Conservation (phyloP, 2,888 invertebrate species). For the Hypolimnas misippus region DNA sequence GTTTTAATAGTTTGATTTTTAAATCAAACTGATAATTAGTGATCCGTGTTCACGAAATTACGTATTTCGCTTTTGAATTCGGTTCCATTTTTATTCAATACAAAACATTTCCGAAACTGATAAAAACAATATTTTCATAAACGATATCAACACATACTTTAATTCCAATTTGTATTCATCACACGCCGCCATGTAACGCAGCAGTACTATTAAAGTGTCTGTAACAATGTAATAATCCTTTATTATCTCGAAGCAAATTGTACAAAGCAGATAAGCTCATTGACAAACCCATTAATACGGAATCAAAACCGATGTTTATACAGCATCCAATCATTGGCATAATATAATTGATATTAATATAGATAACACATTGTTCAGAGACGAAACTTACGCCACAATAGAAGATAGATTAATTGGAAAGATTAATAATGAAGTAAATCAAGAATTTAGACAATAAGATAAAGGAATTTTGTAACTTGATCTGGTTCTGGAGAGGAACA, state of each 20-base stretch:
- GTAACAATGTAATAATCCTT: slow-evolving; percentile 23
- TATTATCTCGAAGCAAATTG: slow-evolving; percentile 20
- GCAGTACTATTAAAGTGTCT: slow-evolving; percentile 14
- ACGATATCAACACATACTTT: background rate
- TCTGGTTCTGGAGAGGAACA: too few relatives aligned
- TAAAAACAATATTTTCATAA: slow-evolving; percentile 4
- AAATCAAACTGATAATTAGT: too few relatives aligned
- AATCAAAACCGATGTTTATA: slow-evolving; percentile 12
- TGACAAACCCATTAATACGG: slow-evolving; percentile 18
- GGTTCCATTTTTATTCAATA: too few relatives aligned
- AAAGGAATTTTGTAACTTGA: background rate
- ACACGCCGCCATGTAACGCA: background rate
- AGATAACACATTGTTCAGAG: background rate
- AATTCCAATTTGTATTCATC: slow-evolving; percentile 23
- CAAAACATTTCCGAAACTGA: background rate
- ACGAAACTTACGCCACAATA: background rate
- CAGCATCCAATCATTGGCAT: slow-evolving; percentile 6
- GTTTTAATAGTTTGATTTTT: too few relatives aligned
- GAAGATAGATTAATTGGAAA: background rate
- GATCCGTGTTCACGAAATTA: too few relatives aligned
- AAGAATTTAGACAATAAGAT: background rate
- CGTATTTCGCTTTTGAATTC: too few relatives aligned
- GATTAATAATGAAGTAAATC: background rate
- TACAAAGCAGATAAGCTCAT: slow-evolving; percentile 13
- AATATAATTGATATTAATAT: slow-evolving; percentile 9